Evolutionary conservation across 2,888 invertebrate genomes (phyloP), one percentile per base, ranked within the genome.

Genomic region (Caenorhabditis angaria): DNA sequence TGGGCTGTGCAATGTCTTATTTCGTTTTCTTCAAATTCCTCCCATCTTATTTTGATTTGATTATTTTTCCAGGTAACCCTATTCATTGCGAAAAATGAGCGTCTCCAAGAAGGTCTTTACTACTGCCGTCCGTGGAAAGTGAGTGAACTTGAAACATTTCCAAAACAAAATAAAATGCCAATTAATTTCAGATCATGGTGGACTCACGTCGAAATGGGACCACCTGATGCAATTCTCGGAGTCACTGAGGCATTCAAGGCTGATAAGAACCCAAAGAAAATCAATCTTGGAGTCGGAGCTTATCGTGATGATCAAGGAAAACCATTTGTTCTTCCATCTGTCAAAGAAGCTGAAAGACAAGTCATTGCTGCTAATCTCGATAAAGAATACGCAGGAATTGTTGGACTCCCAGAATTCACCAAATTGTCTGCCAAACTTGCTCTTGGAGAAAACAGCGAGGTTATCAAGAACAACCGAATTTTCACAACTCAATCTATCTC

Each of bases 271-370:
- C 92, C 94, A 0, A 94, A 94, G 83, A 99, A 99, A 90, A 93
- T 99, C 76, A 99, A 99, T 89, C 91, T 99, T 28, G 88, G 88
- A 58, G 90, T 89, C 20, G 90, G 90, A 55, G 97, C 99, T 10
- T 99, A 99, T 89, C 91, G 99, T 82, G 97, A 97, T 89, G 97
- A 99, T 88, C 92, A 93, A 84, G 95, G 94, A 0, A 93, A 94
- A 88, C 97, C 97, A 65, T 99, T 96, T 95, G 95, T 99, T 0
- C 89, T 99, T 78, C 97, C 99, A 0, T 94, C 97, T 47, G 97
- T 99, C 4, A 91, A 92, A 47, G 92, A 93, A 88, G 93, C 93
- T 51, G 97, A 99, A 89, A 91, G 92, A 76, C 90, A 91, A 81
- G 91, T 99, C 89, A 93, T 84, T 20, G 88, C 87, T 56, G 91